phyloP scores from a whole-genome alignment of 1,140 invertebrate species.

The Bombus waltoni region DNA sequence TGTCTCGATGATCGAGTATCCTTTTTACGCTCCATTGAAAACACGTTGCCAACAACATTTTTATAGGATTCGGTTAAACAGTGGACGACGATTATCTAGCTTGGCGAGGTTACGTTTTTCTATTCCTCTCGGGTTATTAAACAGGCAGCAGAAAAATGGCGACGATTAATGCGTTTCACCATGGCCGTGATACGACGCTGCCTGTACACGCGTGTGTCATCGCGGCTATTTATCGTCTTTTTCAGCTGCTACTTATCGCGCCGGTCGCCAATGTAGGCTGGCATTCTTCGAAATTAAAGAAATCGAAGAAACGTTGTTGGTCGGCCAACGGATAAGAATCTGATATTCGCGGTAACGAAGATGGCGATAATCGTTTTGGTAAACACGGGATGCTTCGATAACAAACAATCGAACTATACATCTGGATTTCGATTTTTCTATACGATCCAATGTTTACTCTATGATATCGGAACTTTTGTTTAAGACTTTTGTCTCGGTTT shows the following conservation, averaged over 20 bases:
- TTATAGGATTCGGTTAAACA: background rate
- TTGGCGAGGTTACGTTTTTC: background rate
- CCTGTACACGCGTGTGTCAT: no score
- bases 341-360: conserved; percentile 2
- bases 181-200: background rate
- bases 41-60: background rate
- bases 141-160: background rate
- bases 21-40: background rate
- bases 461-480: background rate
- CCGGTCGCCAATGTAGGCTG: background rate
- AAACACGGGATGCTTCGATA: background rate
- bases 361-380: conserved; percentile 4
- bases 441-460: background rate
- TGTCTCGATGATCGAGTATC: background rate
- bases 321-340: conserved; percentile 22
- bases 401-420: conserved; percentile 27
- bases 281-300: conserved; percentile 16
- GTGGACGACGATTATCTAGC: background rate
- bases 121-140: background rate
- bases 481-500: no score
- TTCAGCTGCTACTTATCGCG: background rate
- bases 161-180: conserved; percentile 22
- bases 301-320: background rate
- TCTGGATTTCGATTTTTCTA: background rate
- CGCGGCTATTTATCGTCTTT: background rate